Conservation (phyloP, 2,113 vertebrate genomes). For the Zosterops borbonicus region DNA sequence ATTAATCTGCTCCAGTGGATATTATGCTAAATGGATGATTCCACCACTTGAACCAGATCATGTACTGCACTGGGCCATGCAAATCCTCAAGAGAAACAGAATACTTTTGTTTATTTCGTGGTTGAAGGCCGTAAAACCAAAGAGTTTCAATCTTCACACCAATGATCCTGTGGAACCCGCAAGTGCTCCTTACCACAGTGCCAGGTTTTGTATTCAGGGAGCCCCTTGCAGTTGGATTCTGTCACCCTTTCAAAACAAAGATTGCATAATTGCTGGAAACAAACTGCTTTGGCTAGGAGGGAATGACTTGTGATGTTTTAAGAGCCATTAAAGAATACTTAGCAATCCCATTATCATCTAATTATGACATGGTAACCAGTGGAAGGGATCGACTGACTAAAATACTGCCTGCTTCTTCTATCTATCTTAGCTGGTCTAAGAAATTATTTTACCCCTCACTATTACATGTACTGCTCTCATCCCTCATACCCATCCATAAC, state of each 20-base stretch:
- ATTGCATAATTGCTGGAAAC: neutral
- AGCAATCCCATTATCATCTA: neutral
- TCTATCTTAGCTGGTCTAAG: neutral
- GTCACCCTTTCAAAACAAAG: neutral
- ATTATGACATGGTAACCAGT: neutral
- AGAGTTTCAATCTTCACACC: neutral
- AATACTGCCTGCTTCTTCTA: neutral
- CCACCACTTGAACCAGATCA: neutral
- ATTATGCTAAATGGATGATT: neutral
- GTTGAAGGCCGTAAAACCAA: neutral
- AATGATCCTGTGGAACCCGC: neutral
- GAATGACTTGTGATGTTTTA: neutral
- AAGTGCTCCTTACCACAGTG: neutral
- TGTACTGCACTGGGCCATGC: neutral
- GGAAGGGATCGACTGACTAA: neutral
- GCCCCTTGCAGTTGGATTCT: neutral
- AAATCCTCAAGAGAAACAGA: neutral
- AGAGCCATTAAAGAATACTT: conserved; percentile 7
- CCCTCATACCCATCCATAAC: neutral
- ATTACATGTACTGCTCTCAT: neutral
- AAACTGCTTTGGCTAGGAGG: neutral
- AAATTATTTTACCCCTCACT: neutral
- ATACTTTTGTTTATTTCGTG: neutral
- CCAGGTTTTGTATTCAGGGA: neutral
- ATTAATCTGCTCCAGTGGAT: neutral